Evolutionary conservation across 1,140 invertebrate species (phyloP), one percentile per base, ranked within the genome.

Genomic region (Spodoptera frugiperda): DNA sequence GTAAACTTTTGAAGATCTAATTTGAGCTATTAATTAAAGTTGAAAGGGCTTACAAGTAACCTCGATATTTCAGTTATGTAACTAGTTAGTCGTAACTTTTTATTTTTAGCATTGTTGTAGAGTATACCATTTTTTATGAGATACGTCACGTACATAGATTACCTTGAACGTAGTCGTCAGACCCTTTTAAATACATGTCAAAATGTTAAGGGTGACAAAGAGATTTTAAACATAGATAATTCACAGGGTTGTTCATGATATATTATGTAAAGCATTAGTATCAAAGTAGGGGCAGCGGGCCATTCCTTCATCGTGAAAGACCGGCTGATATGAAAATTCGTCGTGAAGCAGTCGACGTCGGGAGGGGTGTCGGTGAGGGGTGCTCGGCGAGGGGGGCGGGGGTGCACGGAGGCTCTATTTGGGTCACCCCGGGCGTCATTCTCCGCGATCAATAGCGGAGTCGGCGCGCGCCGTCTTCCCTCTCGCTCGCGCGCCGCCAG

Each of bases 341-440:
- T 85, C 85, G 91, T 88, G 81, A 85, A 88, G 84, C 87, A 84
- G 87, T 81, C 75, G 82, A 80, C 81, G 78, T 83, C 63, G 79
- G 78, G 63, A 70, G 78, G 73, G 77, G 81, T 75, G 83, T 70
- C 72, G 75, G 79, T 73, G 82, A 81, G 84, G 84, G 82, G 81
- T 59, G 77, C 76, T 82, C 79, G 87, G 87, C 82, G 81, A 81
- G 83, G 82, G 83, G 70, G 71, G 30, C 83, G 84, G 80, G 85
- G 83, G 81, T 81, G 82, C 76, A 78, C 85, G 88, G 85, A 93
- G 90, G 89, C 89, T 93, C 91, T 93, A 93, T 93, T 92, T 93
- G 92, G 92, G 92, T 93, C 92, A 93, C 90, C 92, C 92, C 85
- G 92, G 92, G 92, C 92, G 91, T 91, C 91, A 91, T 89, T 84